Percentiles rank a stretch among this genome's conserved stretches.
These are phyloP conservation scores for Mus caroli DNA, from an alignment of 2,797 vertebrate genomes.

Conservation along the genomic window DNA sequence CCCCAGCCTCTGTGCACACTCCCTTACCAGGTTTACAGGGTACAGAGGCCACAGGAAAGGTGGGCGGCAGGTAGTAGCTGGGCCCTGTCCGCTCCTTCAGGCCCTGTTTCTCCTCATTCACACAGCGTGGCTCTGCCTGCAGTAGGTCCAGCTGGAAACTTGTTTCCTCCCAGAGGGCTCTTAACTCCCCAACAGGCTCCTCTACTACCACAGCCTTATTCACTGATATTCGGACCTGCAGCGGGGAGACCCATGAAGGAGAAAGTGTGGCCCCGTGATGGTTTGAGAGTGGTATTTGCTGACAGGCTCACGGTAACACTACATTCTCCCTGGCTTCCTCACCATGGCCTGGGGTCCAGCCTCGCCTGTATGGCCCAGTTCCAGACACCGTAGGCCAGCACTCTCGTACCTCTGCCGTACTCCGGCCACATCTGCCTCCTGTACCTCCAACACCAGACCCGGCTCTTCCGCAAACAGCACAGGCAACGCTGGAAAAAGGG, in stretches of 20 bases:
- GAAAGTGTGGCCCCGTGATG: not conserved
- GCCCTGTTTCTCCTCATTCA: conserved; percentile 92
- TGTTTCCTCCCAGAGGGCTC: conserved; percentile 94
- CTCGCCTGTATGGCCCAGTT: conserved; percentile 90
- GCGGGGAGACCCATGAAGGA: not conserved
- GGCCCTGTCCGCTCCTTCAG: conserved; percentile 91
- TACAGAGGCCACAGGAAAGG: conserved; percentile 86
- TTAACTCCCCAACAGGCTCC: conserved; percentile 90
- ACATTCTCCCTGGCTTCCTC: conserved; percentile 75
- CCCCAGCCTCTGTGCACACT: no score
- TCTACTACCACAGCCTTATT: conserved; percentile 89
- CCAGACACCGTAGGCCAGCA: conserved; percentile 90
- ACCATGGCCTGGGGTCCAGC: conserved; percentile 92
- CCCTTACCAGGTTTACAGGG: conserved; percentile 88
- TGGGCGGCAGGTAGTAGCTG: conserved; percentile 90
- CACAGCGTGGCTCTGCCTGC: conserved; percentile 91
- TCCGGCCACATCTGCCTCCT: conserved; percentile 75
- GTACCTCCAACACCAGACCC: conserved; percentile 94
- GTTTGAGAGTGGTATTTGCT: no score
- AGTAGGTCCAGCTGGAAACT: conserved; percentile 95
- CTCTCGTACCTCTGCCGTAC: conserved; percentile 89
- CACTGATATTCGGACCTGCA: conserved; percentile 90
- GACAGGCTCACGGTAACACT: not conserved
- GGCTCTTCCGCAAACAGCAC: conserved; percentile 95
- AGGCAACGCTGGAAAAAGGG: conserved; percentile 89